These are phyloP conservation scores for Cyanoramphus novaezelandiae DNA, from an alignment of 2,113 vertebrate genomes.

Conservation along the genomic window DNA sequence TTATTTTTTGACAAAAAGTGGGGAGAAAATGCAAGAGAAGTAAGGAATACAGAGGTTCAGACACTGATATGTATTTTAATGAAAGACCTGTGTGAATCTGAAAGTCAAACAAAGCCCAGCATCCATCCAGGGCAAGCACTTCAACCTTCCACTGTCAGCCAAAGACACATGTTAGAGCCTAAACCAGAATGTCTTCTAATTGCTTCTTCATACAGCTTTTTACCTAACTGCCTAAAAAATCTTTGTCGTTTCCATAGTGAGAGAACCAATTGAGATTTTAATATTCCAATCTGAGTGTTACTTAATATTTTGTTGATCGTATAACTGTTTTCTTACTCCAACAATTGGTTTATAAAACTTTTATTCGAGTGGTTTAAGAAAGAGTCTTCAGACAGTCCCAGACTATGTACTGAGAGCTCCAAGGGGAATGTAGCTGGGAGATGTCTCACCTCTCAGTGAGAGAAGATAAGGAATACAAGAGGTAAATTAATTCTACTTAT, in stretches of 20 bases:
- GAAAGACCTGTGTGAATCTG: neutral
- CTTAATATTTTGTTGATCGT: neutral
- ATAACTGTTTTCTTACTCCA: neutral
- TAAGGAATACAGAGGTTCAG: neutral
- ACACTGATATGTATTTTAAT: neutral
- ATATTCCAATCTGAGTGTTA: neutral
- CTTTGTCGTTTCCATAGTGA: neutral
- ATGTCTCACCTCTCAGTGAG: accelerated
- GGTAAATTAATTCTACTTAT: neutral
- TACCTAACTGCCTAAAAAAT: neutral
- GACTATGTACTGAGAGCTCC: neutral
- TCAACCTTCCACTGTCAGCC: neutral
- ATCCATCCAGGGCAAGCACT: neutral
- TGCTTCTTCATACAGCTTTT: neutral
- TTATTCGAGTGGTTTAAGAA: neutral
- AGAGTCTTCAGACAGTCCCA: neutral
- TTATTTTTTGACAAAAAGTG: neutral
- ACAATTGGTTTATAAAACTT: neutral
- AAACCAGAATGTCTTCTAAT: neutral
- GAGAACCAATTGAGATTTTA: neutral
- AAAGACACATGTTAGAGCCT: neutral
- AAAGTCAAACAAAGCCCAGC: neutral
- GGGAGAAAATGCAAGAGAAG: neutral
- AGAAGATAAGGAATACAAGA: neutral
- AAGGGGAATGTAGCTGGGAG: neutral